phyloP scores from a whole-genome alignment of 2,113 vertebrate genomes.

The Hydropotes inermis region DNA sequence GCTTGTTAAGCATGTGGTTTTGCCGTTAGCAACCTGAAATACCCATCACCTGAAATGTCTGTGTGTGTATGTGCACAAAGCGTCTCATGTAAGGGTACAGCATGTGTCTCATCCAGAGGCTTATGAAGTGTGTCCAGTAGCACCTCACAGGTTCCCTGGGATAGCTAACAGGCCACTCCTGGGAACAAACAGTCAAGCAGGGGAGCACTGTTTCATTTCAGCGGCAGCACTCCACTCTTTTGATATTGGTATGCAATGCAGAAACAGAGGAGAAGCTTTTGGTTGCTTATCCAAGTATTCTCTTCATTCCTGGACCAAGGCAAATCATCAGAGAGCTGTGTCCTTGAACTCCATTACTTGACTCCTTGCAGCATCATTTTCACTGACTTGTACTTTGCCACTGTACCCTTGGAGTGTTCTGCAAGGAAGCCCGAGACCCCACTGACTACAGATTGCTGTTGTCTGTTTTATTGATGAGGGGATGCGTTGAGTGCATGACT shows the following conservation, averaged over 20 bases:
- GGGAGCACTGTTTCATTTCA: background rate
- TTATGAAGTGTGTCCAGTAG: background rate
- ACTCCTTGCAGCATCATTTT: conserved; percentile 12
- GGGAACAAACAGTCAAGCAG: background rate
- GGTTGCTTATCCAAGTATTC: background rate
- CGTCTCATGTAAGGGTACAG: background rate
- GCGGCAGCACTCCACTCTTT: background rate
- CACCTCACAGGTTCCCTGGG: background rate
- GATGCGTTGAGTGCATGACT: background rate
- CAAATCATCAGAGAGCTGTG: background rate
- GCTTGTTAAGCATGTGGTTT: background rate
- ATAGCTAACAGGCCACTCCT: background rate
- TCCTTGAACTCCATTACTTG: background rate
- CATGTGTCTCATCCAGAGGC: background rate
- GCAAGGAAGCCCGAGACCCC: background rate
- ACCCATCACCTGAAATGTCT: background rate
- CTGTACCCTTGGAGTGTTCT: background rate
- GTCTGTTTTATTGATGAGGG: background rate
- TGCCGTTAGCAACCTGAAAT: background rate
- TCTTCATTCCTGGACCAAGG: background rate
- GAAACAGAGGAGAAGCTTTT: background rate
- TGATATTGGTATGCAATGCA: background rate
- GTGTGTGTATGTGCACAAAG: background rate
- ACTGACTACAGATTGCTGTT: background rate
- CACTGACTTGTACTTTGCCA: background rate